Base-by-base conservation (phyloP, 2,113 vertebrate genomes). In the Garra rufa region DNA sequence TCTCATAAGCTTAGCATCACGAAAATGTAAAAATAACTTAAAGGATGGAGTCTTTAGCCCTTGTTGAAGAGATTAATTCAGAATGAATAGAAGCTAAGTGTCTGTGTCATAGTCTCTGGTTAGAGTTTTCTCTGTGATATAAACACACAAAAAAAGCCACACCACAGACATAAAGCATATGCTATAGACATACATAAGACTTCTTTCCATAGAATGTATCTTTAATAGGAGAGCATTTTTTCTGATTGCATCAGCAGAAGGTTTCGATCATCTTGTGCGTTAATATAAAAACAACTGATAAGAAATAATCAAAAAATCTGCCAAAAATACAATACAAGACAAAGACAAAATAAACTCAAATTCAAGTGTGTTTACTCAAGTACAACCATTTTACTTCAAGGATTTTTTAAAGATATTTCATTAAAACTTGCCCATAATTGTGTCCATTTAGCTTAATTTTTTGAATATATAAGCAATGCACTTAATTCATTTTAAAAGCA, bases 21-120 rank as follows among this genome's bases (percentile, higher is more conserved):
- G 14, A 43, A 74, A 63, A 61, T 41, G 34, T 21, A 24, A 52
- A 81, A 52, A 81, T 52, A 81, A 19, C 48, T 76, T 4, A 4
- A 28, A 43, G 55, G 19, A 57, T 70, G 26, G 26, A 73, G 26
- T 50, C 21, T 17, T 85, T 61, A 70, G 38, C 75, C 10, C 78
- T 43, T 34, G 17, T 34, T 34, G 46, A 59, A 67, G 28, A 50
- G 17, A 26, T 46, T 44, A 48, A 34, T 73, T n/a, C 50, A 71
- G 41, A 48, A 52, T 71, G 52, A 78, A 65, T 78, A 41, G 41
- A 52, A 46, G 59, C 24, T 81, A 65, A 61, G 46, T 88, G 77
- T 52, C 10, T 71, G 9, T 17, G 13, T 44, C 28, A 43, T 52
- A 43, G 28, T 90, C 81, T 88, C 73, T 52, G 46, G 19, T 52